Percentiles rank a stretch among this genome's conserved stretches.
phyloP scores from a whole-genome alignment of 2,797 vertebrate species.

The Protonibea diacanthus region DNA sequence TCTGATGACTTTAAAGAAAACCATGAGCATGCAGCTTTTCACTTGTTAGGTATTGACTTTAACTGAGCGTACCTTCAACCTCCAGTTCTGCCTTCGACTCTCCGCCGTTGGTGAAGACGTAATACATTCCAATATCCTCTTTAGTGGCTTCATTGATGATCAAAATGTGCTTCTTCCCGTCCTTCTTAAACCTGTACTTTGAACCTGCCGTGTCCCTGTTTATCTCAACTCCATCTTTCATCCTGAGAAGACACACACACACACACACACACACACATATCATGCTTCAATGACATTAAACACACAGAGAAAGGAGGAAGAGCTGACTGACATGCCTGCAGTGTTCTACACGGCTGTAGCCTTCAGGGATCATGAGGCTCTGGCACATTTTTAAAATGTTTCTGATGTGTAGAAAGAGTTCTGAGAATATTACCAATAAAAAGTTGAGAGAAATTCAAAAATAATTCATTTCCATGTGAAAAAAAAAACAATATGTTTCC shows the following conservation, averaged over 20 bases:
- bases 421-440: neutral
- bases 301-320: slow-evolving; percentile 4
- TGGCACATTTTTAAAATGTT: slow-evolving; percentile 23
- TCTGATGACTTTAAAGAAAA: neutral
- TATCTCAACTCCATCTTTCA: slow-evolving; percentile 93
- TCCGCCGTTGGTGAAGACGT: slow-evolving; percentile 89
- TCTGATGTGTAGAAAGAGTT: neutral
- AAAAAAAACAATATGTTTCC: neutral
- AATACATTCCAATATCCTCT: slow-evolving; percentile 89
- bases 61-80: slow-evolving; percentile 88
- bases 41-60: neutral
- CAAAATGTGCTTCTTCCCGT: slow-evolving; percentile 90
- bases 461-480: neutral
- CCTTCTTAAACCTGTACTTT: slow-evolving; percentile 96
- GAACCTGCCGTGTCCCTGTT: slow-evolving; percentile 85
- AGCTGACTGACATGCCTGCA: slow-evolving; percentile 33
- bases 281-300: slow-evolving; percentile 3
- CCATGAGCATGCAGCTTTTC: neutral
- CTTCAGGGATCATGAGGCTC: slow-evolving; percentile 25
- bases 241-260: slow-evolving; percentile 79
- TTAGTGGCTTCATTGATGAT: slow-evolving; percentile 89
- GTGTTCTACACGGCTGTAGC: slow-evolving; percentile 28
- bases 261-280: slow-evolving; percentile 14
- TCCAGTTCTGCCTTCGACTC: slow-evolving; percentile 92
- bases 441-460: neutral